Evolutionary conservation across 2,113 vertebrate species (phyloP).

Genomic region (Bambusicola thoracicus): DNA sequence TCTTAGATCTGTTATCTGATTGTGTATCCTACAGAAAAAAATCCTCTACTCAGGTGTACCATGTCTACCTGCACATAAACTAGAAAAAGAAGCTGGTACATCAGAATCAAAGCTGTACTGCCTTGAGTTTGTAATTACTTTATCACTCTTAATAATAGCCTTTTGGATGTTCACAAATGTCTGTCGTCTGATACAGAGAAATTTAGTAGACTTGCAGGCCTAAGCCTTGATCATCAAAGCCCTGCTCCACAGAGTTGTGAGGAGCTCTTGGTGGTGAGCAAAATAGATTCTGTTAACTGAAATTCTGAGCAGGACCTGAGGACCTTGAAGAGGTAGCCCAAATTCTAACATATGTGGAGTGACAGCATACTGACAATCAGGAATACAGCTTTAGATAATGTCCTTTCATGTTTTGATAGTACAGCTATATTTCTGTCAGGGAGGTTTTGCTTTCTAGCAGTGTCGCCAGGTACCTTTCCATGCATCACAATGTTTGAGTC

Average conservation of each 20-base stretch:
- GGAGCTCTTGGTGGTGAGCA: background rate
- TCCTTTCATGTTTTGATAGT: background rate
- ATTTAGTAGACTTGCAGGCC: background rate
- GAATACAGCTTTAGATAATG: background rate
- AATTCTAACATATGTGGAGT: background rate
- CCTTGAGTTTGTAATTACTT: rapidly evolving
- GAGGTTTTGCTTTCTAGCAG: background rate
- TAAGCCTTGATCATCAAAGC: background rate
- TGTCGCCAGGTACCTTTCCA: background rate
- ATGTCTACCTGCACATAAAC: background rate
- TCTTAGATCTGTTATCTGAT: background rate
- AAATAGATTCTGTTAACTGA: background rate
- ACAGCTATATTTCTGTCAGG: background rate
- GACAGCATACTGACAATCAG: background rate
- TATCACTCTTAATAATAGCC: background rate
- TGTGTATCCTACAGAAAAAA: background rate
- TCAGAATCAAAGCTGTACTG: background rate
- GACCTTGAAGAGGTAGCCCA: background rate
- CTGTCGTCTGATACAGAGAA: background rate
- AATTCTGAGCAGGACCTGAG: background rate
- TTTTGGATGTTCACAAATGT: background rate
- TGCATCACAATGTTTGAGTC: background rate
- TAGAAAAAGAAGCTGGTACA: rapidly evolving
- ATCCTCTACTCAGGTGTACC: background rate
- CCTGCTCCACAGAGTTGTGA: rapidly evolving